Conservation (phyloP, 2,797 vertebrate species). For the Knipowitschia caucasica region DNA sequence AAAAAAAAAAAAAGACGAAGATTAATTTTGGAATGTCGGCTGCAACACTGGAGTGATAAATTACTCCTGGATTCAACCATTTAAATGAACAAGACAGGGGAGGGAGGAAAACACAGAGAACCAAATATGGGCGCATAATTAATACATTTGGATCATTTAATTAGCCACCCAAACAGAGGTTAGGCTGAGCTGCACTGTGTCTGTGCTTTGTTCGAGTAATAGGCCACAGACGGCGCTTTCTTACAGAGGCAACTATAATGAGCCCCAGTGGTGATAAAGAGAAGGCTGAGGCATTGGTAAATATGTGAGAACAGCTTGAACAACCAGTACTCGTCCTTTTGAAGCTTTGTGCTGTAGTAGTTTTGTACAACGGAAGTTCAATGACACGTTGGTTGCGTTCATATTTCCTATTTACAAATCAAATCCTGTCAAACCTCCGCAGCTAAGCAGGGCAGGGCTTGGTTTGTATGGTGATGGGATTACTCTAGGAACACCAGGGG, state of each 20-base stretch:
- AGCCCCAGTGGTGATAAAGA: constrained; percentile 45
- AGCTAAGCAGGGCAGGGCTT: too few relatives aligned
- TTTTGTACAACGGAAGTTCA: constrained; percentile 30
- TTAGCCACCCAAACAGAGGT: constrained; percentile 58
- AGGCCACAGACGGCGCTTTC: constrained; percentile 41
- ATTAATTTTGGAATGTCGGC: constrained; percentile 73
- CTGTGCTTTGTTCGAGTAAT: constrained; percentile 61
- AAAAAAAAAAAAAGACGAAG: constrained; percentile 59
- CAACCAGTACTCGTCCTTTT: constrained; percentile 63
- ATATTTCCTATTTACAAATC: constrained; percentile 27
- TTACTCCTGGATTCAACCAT: constrained; percentile 69
- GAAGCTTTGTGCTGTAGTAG: constrained; percentile 51
- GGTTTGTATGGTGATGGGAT: too few relatives aligned
- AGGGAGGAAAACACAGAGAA: constrained; percentile 45
- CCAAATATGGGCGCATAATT: constrained; percentile 67
- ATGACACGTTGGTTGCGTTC: constrained; percentile 28
- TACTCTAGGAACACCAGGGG: too few relatives aligned
- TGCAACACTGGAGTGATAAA: constrained; percentile 61
- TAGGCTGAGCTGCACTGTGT: constrained; percentile 46
- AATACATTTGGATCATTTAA: constrained; percentile 72
- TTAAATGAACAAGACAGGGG: constrained; percentile 63
- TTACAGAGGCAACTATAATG: constrained; percentile 48
- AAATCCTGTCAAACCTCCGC: too few relatives aligned
- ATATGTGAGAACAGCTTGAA: constrained; percentile 57
- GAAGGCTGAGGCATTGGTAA: constrained; percentile 49